Percentiles rank a stretch among this genome's conserved stretches.
These are phyloP conservation scores for Corythornis cristatus DNA, from an alignment of 2,113 vertebrate genomes.

Conservation along the genomic window DNA sequence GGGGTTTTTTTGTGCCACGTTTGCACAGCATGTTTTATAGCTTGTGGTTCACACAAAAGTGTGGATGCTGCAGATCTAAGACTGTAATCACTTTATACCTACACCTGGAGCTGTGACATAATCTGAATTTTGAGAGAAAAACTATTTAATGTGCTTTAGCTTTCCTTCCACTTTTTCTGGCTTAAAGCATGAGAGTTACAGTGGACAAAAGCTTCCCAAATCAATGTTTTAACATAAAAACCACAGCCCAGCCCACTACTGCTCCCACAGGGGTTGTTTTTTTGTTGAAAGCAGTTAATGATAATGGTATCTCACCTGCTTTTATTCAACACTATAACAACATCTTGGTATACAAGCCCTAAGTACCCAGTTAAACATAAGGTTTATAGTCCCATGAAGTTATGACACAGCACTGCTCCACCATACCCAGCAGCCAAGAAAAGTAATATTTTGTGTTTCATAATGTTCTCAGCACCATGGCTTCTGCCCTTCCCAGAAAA, in stretches of 20 bases:
- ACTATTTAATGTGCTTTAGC: background rate
- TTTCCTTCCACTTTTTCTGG: too few species aligned
- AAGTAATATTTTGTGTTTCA: background rate
- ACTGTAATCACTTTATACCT: background rate
- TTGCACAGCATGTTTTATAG: background rate
- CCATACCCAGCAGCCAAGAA: background rate
- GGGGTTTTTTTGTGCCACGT: background rate
- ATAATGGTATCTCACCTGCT: background rate
- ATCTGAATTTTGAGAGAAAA: background rate
- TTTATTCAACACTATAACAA: background rate
- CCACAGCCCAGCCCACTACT: background rate
- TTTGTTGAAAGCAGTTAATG: background rate
- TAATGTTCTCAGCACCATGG: background rate
- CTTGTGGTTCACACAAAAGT: background rate
- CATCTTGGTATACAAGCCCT: background rate
- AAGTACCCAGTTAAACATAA: background rate
- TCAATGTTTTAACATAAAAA: background rate
- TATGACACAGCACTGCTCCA: background rate
- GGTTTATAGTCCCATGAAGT: background rate
- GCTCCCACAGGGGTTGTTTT: background rate
- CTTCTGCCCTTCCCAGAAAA: background rate
- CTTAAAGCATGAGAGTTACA: background rate
- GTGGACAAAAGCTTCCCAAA: background rate
- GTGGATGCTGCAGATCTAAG: background rate
- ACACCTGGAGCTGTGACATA: background rate